Base-by-base conservation (phyloP, 2,113 vertebrate genomes). In the Urocitellus parryii region DNA sequence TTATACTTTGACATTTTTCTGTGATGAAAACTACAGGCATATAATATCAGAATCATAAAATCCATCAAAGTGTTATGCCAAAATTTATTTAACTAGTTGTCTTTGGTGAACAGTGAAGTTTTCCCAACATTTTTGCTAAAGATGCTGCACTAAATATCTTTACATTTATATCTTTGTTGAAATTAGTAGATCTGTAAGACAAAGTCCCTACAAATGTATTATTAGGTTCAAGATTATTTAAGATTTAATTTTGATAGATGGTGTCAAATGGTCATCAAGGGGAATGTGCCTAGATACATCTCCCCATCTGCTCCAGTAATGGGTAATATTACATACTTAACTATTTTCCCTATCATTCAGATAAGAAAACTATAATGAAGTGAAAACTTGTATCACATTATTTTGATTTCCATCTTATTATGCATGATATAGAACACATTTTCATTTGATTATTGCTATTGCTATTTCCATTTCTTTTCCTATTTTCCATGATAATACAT, bases 381-480 rank as follows among this genome's bases (percentile, higher is more conserved):
- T 48, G 17, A 72, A 88, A 89, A 94, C 63, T 37, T 83, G 17
- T 34, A 27, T 85, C 79, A 85, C 27, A 76, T 18, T 87, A 13
- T 70, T 92, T 81, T 85, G 90, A 76, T 63, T 86, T 93, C 39
- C 56, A 81, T 80, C 70, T 48, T 70, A 77, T 27, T 84, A 9
- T 56, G 37, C 92, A 29, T 58, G 27, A 94, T 48, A 24, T 83
- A 14, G 34, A 94, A 79, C 6, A 83, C 18, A 9, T 65, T 86
- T 82, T 80, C 56, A 76, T 42, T 17, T 45, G 20, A 68, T n/a
- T 51, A 34, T 61, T 93, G 37, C 13, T 51, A 34, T 61, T 93
- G 34, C 17, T 63, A 87, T 90, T 96, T 95, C 25, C 85, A 6
- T 91, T 93, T 63, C 29, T 90, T 51, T 92, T 45, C 53, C 51